These are phyloP conservation scores for Galerucella nymphaeae DNA, from an alignment of 2,888 invertebrate genomes.

Conservation along the genomic window DNA sequence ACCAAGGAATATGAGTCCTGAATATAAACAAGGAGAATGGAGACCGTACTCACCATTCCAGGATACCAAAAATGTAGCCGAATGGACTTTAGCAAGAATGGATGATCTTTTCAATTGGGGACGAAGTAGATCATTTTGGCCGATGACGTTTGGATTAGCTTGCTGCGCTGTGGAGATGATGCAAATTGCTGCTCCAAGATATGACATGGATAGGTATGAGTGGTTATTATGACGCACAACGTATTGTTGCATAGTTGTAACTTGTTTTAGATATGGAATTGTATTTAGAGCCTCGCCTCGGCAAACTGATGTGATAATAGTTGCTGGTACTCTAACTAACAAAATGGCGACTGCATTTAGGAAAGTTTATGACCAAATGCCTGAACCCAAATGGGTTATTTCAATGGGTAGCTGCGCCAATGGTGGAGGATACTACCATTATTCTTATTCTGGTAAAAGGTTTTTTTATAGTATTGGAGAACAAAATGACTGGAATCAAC, in stretches of 20 bases:
- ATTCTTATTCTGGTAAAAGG: constrained; percentile 69
- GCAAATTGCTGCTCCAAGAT: constrained; percentile 76
- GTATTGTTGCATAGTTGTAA: background rate
- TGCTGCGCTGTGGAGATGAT: constrained; percentile 78
- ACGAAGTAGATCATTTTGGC: constrained; percentile 74
- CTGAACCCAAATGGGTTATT: constrained; percentile 77
- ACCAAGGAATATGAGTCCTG: constrained; percentile 42
- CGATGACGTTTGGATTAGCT: constrained; percentile 76
- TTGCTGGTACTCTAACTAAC: constrained; percentile 73
- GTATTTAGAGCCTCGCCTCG: constrained; percentile 74
- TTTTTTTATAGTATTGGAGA: too few species aligned
- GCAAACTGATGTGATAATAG: constrained; percentile 74
- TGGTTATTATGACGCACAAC: background rate
- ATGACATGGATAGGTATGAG: constrained; percentile 71
- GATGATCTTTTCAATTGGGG: constrained; percentile 77
- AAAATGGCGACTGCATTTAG: constrained; percentile 77
- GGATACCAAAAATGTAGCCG: constrained; percentile 32
- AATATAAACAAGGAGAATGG: constrained; percentile 43
- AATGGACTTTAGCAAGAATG: constrained; percentile 71
- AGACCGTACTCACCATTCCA: constrained; percentile 75
- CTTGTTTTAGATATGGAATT: constrained; percentile 64
- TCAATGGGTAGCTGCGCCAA: constrained; percentile 85
- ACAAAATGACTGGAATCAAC: too few species aligned
- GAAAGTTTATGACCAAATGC: constrained; percentile 74
- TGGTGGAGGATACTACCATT: constrained; percentile 82